These are phyloP conservation scores for Tachina grossa DNA, from an alignment of 2,888 invertebrate genomes.

Conservation along the genomic window DNA sequence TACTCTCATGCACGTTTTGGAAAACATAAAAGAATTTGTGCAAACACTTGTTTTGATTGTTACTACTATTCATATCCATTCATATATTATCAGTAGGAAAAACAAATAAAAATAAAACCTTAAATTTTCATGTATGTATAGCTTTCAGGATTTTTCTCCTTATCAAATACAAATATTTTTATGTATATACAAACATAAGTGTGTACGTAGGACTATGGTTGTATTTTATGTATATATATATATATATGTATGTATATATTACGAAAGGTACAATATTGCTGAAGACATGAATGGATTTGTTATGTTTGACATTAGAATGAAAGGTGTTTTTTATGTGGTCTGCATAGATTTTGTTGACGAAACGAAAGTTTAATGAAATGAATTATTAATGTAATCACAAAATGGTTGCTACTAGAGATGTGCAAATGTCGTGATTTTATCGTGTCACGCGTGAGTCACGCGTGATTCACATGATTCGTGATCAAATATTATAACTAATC, in stretches of 20 bases:
- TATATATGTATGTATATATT: background rate
- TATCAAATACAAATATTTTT: background rate
- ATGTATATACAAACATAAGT: too few relatives aligned
- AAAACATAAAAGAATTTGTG: too few relatives aligned
- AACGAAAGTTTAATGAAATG: slow-evolving; percentile 45
- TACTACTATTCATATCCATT: background rate
- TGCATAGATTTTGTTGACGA: slow-evolving; percentile 15
- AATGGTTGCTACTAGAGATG: background rate
- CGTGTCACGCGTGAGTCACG: too few relatives aligned
- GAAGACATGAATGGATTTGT: slow-evolving; percentile 24
- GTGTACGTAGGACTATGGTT: too few relatives aligned
- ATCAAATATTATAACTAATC: too few relatives aligned
- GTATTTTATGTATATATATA: too few relatives aligned
- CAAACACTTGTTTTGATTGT: background rate
- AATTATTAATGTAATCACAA: slow-evolving; percentile 59
- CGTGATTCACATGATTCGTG: too few relatives aligned
- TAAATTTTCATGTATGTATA: background rate
- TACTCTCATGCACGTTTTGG: background rate
- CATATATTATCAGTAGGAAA: background rate
- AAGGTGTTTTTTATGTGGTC: slow-evolving; percentile 30
- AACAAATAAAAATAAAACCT: background rate
- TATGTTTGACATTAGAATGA: slow-evolving; percentile 15
- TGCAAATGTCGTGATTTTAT: too few relatives aligned
- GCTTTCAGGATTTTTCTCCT: background rate
- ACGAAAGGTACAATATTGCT: background rate